A percentile compares a stretch with the other conserved stretches of the same genome.
phyloP scores from a whole-genome alignment of 1,140 invertebrate species.

The Leptopilina boulardi region DNA sequence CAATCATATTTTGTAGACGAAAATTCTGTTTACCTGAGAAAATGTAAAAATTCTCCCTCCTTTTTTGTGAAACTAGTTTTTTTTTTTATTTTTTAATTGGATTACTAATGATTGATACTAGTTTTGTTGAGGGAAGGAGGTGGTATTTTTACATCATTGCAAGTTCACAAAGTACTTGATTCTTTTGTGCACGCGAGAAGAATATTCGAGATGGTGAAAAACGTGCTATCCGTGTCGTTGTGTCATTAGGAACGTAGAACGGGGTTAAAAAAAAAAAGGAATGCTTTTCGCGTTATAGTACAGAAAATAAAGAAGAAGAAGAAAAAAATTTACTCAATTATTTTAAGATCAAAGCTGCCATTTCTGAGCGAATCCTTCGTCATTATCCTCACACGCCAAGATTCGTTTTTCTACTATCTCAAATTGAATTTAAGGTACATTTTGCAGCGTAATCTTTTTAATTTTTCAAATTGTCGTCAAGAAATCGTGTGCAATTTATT shows the following conservation, averaged over 20 bases:
- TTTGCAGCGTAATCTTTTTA: constrained; percentile 9
- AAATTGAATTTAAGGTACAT: constrained; percentile 25
- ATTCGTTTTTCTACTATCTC: not conserved
- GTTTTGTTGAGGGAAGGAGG: not conserved
- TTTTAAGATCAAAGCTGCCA: constrained; percentile 27
- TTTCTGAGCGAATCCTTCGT: not conserved
- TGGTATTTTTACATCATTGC: not conserved
- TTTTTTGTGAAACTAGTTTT: not conserved
- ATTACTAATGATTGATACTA: not conserved
- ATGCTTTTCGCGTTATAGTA: constrained; percentile 14
- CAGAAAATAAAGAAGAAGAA: not conserved
- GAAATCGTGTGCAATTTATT: not conserved
- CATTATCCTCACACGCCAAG: constrained; percentile 18
- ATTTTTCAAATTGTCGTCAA: not conserved
- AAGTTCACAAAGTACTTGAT: constrained; percentile 26
- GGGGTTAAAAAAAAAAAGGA: constrained; percentile 3
- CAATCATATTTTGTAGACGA: not conserved
- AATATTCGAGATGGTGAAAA: not conserved
- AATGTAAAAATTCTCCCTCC: not conserved
- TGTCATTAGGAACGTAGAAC: not conserved
- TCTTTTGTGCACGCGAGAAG: constrained; percentile 22
- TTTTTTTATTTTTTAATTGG: not conserved
- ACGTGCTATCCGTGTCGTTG: constrained; percentile 28
- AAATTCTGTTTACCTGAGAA: constrained; percentile 1
- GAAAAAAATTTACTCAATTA: constrained; percentile 24